These are phyloP conservation scores for Corythornis leucogaster DNA, from an alignment of 2,797 vertebrate species.

Conservation along the genomic window DNA sequence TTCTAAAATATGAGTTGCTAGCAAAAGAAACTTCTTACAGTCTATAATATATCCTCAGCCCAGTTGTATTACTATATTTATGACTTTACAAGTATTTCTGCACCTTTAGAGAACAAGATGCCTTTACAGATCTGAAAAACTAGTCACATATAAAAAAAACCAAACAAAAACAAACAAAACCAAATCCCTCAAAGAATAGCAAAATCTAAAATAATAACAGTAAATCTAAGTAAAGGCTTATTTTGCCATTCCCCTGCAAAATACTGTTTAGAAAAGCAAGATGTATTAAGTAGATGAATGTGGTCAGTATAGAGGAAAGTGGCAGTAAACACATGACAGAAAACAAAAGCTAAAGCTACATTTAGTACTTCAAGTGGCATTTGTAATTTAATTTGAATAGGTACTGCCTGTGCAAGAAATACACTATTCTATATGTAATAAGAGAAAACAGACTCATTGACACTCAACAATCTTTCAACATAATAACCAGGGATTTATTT, in stretches of 20 bases:
- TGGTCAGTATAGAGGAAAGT: neutral
- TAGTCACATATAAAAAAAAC: neutral
- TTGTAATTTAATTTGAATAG: neutral
- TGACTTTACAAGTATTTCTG: neutral
- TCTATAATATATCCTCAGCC: neutral
- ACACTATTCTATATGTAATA: neutral
- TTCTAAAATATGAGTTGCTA: neutral
- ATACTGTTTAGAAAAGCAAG: neutral
- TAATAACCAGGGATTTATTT: neutral
- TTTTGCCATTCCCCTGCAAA: neutral
- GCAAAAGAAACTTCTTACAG: neutral
- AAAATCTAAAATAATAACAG: neutral
- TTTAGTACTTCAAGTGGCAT: neutral
- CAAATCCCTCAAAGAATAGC: neutral
- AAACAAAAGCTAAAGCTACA: neutral
- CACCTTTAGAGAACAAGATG: neutral
- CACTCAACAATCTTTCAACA: neutral
- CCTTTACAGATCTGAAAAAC: neutral
- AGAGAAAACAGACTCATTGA: neutral
- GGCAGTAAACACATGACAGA: neutral
- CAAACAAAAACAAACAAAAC: too few relatives aligned
- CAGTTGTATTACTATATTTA: neutral
- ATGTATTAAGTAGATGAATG: neutral
- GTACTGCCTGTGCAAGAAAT: neutral
- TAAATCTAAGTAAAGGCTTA: neutral